A percentile compares a stretch with the other conserved stretches of the same genome.
These are phyloP conservation scores for Xylocampa areola DNA, from an alignment of 2,888 invertebrate species.

Conservation along the genomic window DNA sequence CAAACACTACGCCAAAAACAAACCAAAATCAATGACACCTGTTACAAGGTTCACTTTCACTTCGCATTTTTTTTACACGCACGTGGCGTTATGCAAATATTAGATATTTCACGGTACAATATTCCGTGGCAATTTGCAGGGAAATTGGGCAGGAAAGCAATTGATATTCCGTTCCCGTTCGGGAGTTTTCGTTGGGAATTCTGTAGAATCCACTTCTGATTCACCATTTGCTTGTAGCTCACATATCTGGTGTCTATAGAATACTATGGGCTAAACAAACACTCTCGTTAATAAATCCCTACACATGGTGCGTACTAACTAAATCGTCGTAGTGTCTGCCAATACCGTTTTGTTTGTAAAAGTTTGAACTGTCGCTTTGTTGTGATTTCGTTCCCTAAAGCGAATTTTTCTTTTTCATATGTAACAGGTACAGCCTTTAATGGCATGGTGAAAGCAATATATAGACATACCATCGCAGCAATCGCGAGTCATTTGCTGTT, in stretches of 20 bases:
- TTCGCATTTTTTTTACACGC: conserved; percentile 77
- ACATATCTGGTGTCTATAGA: conserved; percentile 59
- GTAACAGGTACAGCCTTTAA: no score
- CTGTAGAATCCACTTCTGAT: conserved; percentile 77
- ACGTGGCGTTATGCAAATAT: conserved; percentile 79
- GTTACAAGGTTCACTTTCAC: conserved; percentile 80
- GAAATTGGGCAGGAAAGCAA: conserved; percentile 84
- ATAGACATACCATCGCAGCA: no score
- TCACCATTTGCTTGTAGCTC: conserved; percentile 73
- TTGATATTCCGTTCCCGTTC: conserved; percentile 86
- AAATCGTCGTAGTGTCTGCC: conserved; percentile 43
- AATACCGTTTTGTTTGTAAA: conserved; percentile 36
- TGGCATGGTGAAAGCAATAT: no score
- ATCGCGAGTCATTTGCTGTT: no score
- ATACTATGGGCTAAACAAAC: conserved; percentile 60
- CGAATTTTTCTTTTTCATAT: background rate
- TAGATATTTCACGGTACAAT: conserved; percentile 80
- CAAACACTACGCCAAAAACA: conserved; percentile 70
- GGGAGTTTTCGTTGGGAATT: conserved; percentile 80
- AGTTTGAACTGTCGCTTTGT: conserved; percentile 33
- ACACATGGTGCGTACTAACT: conserved; percentile 50
- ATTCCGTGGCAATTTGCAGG: conserved; percentile 83
- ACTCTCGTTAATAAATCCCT: conserved; percentile 45
- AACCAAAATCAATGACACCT: conserved; percentile 80
- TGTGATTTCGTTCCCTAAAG: conserved; percentile 4